These are phyloP conservation scores for Phalacrocorax carbo DNA, from an alignment of 2,113 vertebrate genomes.

Conservation along the genomic window DNA sequence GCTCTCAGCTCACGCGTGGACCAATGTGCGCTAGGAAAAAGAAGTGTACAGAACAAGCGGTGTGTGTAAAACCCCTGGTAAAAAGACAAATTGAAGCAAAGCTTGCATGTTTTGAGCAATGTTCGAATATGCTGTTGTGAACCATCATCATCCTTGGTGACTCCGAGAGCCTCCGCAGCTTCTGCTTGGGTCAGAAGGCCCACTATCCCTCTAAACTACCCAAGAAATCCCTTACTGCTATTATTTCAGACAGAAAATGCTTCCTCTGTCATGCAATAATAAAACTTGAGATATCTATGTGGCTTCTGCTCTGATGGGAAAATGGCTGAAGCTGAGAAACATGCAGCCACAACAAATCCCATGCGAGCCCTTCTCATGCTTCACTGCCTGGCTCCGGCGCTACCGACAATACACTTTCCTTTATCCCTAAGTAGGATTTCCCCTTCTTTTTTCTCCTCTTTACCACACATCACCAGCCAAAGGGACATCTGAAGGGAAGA, in stretches of 20 bases:
- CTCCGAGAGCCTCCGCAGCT: background rate
- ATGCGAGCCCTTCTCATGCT: rapidly evolving
- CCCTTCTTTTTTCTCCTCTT: background rate
- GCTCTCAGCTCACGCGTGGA: background rate
- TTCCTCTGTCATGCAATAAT: background rate
- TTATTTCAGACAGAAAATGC: background rate
- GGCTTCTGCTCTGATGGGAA: background rate
- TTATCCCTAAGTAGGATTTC: background rate
- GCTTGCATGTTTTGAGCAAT: background rate
- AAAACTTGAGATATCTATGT: background rate
- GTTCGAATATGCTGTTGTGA: rapidly evolving
- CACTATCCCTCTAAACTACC: background rate
- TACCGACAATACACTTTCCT: background rate
- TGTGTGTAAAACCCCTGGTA: rapidly evolving
- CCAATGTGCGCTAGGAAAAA: rapidly evolving
- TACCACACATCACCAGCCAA: background rate
- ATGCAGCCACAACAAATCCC: rapidly evolving
- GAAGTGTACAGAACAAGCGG: rapidly evolving
- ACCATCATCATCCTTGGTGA: background rate
- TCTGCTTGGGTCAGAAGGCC: background rate
- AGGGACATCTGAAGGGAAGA: background rate
- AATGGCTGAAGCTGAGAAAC: background rate
- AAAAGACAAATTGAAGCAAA: background rate
- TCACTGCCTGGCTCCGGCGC: background rate
- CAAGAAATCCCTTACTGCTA: background rate